Conservation (phyloP, 2,113 vertebrate species). For the Cyanoramphus novaezelandiae region DNA sequence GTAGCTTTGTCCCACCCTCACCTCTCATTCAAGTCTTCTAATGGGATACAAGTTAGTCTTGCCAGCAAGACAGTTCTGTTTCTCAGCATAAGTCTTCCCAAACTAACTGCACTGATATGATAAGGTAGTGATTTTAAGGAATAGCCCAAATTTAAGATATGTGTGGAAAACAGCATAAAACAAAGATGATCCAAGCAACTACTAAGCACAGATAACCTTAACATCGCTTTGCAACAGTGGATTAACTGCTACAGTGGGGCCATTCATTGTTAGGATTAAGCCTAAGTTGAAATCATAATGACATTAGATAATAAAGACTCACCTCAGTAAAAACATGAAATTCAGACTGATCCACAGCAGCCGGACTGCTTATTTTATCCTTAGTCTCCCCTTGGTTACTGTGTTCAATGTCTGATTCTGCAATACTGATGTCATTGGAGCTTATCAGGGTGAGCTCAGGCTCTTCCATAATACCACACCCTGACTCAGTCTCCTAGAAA, state of each 20-base stretch:
- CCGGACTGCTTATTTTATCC: neutral
- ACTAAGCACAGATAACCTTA: neutral
- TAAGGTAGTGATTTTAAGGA: neutral
- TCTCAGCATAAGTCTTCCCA: neutral
- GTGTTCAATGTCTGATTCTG: slow-evolving; percentile 67
- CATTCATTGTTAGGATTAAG: neutral
- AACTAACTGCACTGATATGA: neutral
- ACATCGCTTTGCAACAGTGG: neutral
- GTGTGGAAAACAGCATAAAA: neutral
- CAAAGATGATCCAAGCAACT: neutral
- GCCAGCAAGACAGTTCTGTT: neutral
- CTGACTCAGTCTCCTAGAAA: slow-evolving; percentile 74
- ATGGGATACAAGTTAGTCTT: neutral
- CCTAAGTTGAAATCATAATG: neutral
- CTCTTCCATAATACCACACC: slow-evolving; percentile 89
- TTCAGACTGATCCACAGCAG: neutral
- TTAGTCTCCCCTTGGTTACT: slow-evolving; percentile 13
- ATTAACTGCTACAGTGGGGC: neutral
- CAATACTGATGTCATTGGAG: slow-evolving; percentile 77
- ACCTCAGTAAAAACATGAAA: slow-evolving; percentile 18
- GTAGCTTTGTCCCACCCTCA: neutral
- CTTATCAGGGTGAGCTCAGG: slow-evolving; percentile 85
- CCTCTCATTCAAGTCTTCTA: neutral
- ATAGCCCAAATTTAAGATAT: neutral
- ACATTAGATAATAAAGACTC: neutral